Percentiles rank a stretch among this genome's conserved stretches.
These are phyloP conservation scores for Pemphigus obesinymphae DNA, from an alignment of 1,140 invertebrate species.

Conservation along the genomic window DNA sequence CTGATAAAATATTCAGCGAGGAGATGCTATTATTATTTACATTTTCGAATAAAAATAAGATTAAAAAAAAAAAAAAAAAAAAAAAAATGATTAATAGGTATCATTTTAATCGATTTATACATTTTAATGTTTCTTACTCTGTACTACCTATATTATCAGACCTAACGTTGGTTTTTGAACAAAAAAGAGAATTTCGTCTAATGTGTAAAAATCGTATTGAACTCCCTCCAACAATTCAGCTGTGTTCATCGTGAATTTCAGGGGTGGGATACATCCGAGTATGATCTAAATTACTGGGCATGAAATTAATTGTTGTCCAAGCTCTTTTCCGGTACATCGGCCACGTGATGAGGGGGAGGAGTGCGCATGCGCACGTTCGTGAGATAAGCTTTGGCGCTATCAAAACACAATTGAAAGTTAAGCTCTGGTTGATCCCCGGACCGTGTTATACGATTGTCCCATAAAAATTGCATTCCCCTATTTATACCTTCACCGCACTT, in stretches of 20 bases:
- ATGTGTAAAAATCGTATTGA: no score
- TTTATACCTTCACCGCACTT: neutral
- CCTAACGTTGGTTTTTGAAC: no score
- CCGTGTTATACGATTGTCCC: constrained; percentile 34
- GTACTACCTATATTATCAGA: no score
- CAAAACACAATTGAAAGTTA: constrained; percentile 37
- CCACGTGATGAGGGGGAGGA: neutral
- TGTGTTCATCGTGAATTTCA: neutral
- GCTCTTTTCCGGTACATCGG: neutral
- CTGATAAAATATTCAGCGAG: no score
- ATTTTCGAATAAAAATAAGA: no score
- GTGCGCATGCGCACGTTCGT: neutral
- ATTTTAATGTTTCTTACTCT: no score
- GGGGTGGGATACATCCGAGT: neutral
- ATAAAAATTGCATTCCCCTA: neutral
- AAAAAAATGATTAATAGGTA: no score
- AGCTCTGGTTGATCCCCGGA: constrained; percentile 27
- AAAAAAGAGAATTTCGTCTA: no score
- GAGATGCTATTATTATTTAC: no score
- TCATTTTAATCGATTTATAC: no score
- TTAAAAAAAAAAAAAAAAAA: no score
- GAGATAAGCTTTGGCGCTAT: constrained; percentile 28
- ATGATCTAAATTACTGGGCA: constrained; percentile 17
- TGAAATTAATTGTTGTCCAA: constrained; percentile 23
- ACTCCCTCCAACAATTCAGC: no score